Percentiles rank a stretch among this genome's conserved stretches.
Evolutionary conservation across 2,888 invertebrate species (phyloP).

Genomic region (Oligia latruncula): DNA sequence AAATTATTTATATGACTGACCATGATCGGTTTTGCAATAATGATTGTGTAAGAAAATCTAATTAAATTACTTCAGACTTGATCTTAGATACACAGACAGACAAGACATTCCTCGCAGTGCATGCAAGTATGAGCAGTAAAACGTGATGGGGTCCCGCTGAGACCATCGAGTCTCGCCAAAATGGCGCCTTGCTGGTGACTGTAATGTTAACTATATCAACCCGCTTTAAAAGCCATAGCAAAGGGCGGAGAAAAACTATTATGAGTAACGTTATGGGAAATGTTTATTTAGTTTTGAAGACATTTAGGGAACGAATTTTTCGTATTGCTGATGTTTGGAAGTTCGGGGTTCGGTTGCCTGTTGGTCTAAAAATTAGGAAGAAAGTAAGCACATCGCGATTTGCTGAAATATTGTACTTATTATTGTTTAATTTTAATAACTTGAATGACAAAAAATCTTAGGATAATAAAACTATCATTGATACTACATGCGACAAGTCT

Average conservation of each 20-base stretch:
- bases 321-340: neutral
- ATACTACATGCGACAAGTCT: neutral
- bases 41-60: neutral
- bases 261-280: slow-evolving; percentile 9
- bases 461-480: too few species aligned
- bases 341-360: neutral
- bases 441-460: neutral
- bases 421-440: neutral
- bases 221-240: slow-evolving; percentile 37
- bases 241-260: slow-evolving; percentile 20
- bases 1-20: neutral
- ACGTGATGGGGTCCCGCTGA: slow-evolving; percentile 53
- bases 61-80: neutral
- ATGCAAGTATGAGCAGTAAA: slow-evolving; percentile 51
- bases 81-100: slow-evolving; percentile 16
- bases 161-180: slow-evolving; percentile 63
- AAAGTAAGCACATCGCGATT: neutral
- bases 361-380: neutral
- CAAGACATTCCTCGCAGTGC: slow-evolving; percentile 37
- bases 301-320: neutral
- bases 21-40: neutral
- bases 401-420: neutral
- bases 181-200: slow-evolving; percentile 52
- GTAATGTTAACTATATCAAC: slow-evolving; percentile 54
- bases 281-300: slow-evolving; percentile 22